Evolutionary conservation across 2,888 invertebrate genomes (phyloP).

Genomic region (Drosophila kuntzei): DNA sequence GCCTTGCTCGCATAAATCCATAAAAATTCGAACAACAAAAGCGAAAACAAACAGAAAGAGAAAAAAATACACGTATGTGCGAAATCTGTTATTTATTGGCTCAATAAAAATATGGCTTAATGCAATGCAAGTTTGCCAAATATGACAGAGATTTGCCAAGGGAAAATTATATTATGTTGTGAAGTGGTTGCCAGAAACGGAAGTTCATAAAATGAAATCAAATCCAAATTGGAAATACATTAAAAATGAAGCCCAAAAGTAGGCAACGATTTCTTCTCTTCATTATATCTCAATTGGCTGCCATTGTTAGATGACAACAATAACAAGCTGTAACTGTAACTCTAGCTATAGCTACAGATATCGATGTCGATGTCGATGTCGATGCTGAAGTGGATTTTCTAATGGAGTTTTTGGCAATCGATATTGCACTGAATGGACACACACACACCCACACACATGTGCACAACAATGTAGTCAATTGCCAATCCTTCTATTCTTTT

Average conservation of each 20-base stretch:
- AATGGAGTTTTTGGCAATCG: constrained; percentile 46
- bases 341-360: constrained; percentile 7
- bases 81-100: constrained; percentile 77
- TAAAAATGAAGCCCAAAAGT: constrained; percentile 32
- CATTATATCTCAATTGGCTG: constrained; percentile 25
- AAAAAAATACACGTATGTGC: constrained; percentile 23
- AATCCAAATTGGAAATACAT: constrained; percentile 29
- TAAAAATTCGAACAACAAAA: constrained; percentile 55
- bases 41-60: constrained; percentile 33
- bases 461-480: constrained; percentile 47
- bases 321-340: constrained; percentile 8
- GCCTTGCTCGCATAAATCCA: constrained; percentile 56
- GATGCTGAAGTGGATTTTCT: constrained; percentile 8
- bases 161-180: constrained; percentile 5
- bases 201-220: constrained; percentile 30
- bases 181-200: constrained; percentile 1
- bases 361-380: constrained; percentile 7
- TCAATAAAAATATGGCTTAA: constrained; percentile 76
- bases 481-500: constrained; percentile 37
- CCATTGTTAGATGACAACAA: constrained; percentile 35
- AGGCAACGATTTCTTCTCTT: constrained; percentile 44
- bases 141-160: constrained; percentile 47
- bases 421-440: constrained; percentile 38
- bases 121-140: constrained; percentile 64
- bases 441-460: constrained; percentile 18